Conservation (phyloP, 2,113 vertebrate genomes). For the Morone saxatilis region DNA sequence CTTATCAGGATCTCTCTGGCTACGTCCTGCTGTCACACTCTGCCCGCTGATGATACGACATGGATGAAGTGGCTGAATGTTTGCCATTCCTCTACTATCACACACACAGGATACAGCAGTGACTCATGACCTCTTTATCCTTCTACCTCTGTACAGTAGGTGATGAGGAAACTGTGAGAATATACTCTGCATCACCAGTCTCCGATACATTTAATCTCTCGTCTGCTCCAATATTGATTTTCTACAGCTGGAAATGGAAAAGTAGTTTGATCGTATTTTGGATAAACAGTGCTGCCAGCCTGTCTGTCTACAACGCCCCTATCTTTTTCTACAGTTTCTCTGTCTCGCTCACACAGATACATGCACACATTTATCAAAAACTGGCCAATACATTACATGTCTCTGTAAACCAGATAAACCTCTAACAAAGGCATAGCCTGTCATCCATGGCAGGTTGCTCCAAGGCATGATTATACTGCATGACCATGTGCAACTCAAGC, state of each 20-base stretch:
- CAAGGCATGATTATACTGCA: slow-evolving; percentile 53
- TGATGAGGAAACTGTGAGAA: slow-evolving; percentile 37
- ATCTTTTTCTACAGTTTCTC: slow-evolving; percentile 30
- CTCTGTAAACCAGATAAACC: slow-evolving; percentile 62
- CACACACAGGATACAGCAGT: slow-evolving; percentile 46
- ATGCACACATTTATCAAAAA: slow-evolving; percentile 33
- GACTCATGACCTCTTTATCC: slow-evolving; percentile 54
- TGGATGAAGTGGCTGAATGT: slow-evolving; percentile 47
- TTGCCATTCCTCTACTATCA: slow-evolving; percentile 76
- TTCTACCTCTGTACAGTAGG: slow-evolving; percentile 24
- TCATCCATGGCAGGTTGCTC: slow-evolving; percentile 53
- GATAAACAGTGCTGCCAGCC: slow-evolving; percentile 44
- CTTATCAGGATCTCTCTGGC: slow-evolving; percentile 58
- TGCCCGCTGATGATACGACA: slow-evolving; percentile 21
- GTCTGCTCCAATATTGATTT: slow-evolving; percentile 53
- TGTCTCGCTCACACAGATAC: slow-evolving; percentile 14
- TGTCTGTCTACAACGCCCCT: slow-evolving; percentile 22
- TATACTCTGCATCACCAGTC: slow-evolving; percentile 16
- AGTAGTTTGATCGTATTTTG: slow-evolving; percentile 44
- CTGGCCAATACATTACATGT: slow-evolving; percentile 41
- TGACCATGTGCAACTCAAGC: neutral
- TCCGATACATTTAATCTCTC: slow-evolving; percentile 44
- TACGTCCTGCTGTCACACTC: slow-evolving; percentile 46
- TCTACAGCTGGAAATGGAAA: slow-evolving; percentile 33
- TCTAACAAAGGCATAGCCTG: slow-evolving; percentile 45